Base-by-base conservation (phyloP, 2,113 vertebrate species). In the Vanacampus margaritifer region DNA sequence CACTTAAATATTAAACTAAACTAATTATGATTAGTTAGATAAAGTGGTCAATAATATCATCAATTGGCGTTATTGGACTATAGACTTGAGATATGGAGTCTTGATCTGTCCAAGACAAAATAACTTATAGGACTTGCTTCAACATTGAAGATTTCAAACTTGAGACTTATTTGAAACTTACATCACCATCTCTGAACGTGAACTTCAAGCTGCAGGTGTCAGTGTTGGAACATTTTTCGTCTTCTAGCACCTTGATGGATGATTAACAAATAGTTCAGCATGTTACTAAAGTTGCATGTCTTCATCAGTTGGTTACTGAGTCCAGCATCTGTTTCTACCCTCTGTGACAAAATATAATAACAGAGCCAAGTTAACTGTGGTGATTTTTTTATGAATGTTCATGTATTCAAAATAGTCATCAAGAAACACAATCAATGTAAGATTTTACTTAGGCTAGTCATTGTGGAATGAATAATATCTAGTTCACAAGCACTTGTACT, bases 191-290 rank as follows among this genome's bases (percentile, higher is more conserved):
- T 26, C 36, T 61, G 26, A n/a, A 8, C 37, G n/a, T 0, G 24
- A 58, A 12, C 67, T 51, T 58, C 21, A 11, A 60, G 68, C 77
- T 79, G 61, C 65, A 85, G 68, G 62, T 75, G 74, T 71, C 61
- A 66, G 58, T 68, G 53, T 50, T 36, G 8, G 45, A 75, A 57
- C 28, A 63, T 63, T 67, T 43, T 43, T 64, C 2, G 26, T 8
- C 37, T 19, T 36, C 12, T 35, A 26, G 3, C 8, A 13, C 3
- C 11, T 14, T 26, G 23, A 67, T 62, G 59, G 21, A 32, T 56
- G 24, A 21, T 71, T 4, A 54, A 14, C 9, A 59, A 41, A 23
- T 41, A 1, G 23, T 43, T 62, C 41, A 51, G 36, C 51, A 54
- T 59, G 56, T 23, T 26, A 16, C 41, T 23, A 54, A 54, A 54